Evolutionary conservation across 2,113 vertebrate species (phyloP), one percentile per base, ranked within the genome.

Genomic region (Aldabrachelys gigantea): DNA sequence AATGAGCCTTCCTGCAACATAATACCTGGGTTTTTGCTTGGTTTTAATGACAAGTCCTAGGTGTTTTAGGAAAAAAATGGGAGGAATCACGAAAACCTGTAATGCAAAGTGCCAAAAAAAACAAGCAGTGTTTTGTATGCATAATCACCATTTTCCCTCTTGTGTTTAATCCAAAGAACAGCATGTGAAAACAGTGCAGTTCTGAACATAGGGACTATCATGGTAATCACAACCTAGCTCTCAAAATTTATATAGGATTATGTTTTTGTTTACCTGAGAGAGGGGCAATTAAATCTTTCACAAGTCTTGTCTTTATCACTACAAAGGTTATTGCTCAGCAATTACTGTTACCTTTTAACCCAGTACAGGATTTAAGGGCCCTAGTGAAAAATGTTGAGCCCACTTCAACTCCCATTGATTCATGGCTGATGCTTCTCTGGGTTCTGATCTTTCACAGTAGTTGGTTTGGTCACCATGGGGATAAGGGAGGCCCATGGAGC

Each of bases 361-460:
- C 38, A 44, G 16, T 76, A 65, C 8, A 85, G 22, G 69, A 90
- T 57, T 57, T 90, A 35, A 72, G 5, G 7, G 25, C 12, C 91
- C 88, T 29, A 38, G 57, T 89, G 65, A 80, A 94, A 91, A 1
- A 2, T 38, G 78, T 21, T 76, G 16, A 24, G 11, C 53, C 83
- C 84, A 78, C 93, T 52, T 91, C 57, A 90, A 21, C 13, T 62
- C 57, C 57, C 57, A 31, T 31, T 62, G 29, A 31, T 29, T 62
- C 27, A 25, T 62, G 29, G 12, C 59, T 4, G 1, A 83, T 8
- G 5, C 0, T 1, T 59, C 17, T 80, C 19, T 12, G 56, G 38
- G 69, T 44, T 95, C 57, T 65, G 38, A 24, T 1, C 22, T 44
- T 1, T 78, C 44, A 52, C 16, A 7, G 62, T 14, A 80, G 54